Evolutionary conservation across 2,797 vertebrate genomes (phyloP).

Genomic region (Chaenodraco wilsoni): DNA sequence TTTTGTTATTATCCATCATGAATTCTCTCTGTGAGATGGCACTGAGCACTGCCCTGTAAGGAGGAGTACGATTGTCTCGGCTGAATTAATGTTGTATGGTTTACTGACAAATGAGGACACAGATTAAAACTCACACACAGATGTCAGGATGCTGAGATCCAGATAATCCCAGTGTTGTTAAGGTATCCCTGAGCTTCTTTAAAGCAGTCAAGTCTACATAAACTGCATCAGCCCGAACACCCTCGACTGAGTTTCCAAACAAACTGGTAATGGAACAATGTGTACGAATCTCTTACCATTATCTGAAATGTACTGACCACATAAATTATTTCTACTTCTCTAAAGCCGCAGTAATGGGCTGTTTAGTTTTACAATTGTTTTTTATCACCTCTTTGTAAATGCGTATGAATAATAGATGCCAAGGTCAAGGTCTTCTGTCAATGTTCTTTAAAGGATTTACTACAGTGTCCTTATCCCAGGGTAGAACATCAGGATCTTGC

Average conservation of each 20-base stretch:
- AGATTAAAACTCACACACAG: constrained; percentile 51
- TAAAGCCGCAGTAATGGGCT: background rate
- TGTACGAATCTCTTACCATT: background rate
- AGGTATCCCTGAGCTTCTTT: constrained; percentile 47
- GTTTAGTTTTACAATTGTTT: constrained; percentile 25
- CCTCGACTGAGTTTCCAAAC: background rate
- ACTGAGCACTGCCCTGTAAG: constrained; percentile 11
- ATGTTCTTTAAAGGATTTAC: constrained; percentile 55
- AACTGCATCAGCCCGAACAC: constrained; percentile 10
- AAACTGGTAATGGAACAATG: background rate
- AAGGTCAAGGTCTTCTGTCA: constrained; percentile 67
- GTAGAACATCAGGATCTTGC: constrained; percentile 29
- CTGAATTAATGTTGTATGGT: constrained; percentile 39
- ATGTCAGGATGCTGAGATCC: constrained; percentile 43
- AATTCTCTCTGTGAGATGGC: constrained; percentile 19
- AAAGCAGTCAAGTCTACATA: constrained; percentile 35
- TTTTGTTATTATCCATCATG: constrained; percentile 42
- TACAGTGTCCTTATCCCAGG: constrained; percentile 55
- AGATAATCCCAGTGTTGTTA: constrained; percentile 57
- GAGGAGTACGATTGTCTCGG: constrained; percentile 25
- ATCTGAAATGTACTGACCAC: background rate
- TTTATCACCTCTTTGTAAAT: constrained; percentile 41
- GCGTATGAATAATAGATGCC: constrained; percentile 66
- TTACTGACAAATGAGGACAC: constrained; percentile 53
- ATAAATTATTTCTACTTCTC: background rate